These are phyloP conservation scores for Caenorhabditis sulstoni DNA, from an alignment of 2,888 invertebrate species.

Conservation along the genomic window DNA sequence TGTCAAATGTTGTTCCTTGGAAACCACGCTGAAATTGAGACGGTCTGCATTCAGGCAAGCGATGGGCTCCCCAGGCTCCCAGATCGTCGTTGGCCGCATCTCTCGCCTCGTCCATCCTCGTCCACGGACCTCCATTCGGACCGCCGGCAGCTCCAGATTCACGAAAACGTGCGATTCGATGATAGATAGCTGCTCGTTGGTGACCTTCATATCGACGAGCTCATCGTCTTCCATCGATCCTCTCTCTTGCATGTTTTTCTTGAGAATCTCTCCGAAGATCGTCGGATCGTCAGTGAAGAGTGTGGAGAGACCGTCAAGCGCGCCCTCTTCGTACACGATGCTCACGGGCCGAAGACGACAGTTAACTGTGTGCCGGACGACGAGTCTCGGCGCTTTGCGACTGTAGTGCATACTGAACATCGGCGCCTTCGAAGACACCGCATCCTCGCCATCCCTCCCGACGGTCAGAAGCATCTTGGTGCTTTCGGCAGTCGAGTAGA, in stretches of 20 bases:
- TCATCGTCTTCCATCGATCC: conserved; percentile 37
- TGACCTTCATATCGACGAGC: conserved; percentile 33
- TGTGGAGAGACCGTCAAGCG: conserved; percentile 63
- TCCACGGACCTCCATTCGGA: conserved; percentile 54
- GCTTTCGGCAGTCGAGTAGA: conserved; percentile 63
- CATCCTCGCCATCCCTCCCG: conserved; percentile 61
- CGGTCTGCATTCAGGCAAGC: conserved; percentile 66
- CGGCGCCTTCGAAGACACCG: conserved; percentile 33
- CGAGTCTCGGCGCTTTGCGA: conserved; percentile 73
- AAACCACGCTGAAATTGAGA: conserved; percentile 67
- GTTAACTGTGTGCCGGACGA: conserved; percentile 74
- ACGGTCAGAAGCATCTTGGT: conserved; percentile 68
- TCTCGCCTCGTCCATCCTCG: conserved; percentile 55
- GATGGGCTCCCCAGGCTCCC: conserved; percentile 69
- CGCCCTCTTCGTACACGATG: conserved; percentile 77
- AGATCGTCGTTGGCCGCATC: conserved; percentile 45
- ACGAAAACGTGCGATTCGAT: conserved; percentile 65
- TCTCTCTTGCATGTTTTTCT: conserved; percentile 1
- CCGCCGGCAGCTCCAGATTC: conserved; percentile 62
- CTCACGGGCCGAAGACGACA: conserved; percentile 75
- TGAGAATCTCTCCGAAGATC: conserved; percentile 51
- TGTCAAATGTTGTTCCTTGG: conserved; percentile 70
- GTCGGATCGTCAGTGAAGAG: conserved; percentile 64
- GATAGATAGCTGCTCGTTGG: conserved; percentile 29
- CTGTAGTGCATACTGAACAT: conserved; percentile 74